A percentile compares a stretch with the other conserved stretches of the same genome.
Conservation (phyloP, 2,113 vertebrate species). For the Ochotona curzoniae region DNA sequence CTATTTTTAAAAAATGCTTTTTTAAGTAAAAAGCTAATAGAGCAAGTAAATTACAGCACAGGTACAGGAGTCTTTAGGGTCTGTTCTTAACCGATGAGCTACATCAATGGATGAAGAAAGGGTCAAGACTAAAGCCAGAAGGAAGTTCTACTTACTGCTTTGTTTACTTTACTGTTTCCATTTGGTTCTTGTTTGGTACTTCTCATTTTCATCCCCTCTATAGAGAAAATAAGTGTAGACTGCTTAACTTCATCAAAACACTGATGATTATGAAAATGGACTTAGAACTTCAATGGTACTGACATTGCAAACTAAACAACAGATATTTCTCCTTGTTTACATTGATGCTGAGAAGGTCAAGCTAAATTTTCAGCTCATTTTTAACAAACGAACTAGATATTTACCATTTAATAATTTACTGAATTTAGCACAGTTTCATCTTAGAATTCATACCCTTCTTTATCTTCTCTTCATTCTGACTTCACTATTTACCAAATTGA, state of each 20-base stretch:
- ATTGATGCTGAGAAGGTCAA: not conserved
- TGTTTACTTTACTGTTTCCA: slow-evolving; percentile 92
- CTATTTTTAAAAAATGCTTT: slow-evolving; percentile 3
- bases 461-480: slow-evolving; percentile 5
- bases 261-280: not conserved
- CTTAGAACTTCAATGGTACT: slow-evolving; percentile 46
- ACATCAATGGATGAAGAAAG: not conserved
- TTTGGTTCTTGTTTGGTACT: slow-evolving; percentile 94
- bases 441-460: not conserved
- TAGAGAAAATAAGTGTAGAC: not conserved
- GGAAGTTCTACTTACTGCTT: slow-evolving; percentile 89
- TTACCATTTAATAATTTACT: not conserved
- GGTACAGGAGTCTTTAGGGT: not conserved
- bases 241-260: not conserved
- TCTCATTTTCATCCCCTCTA: slow-evolving; percentile 98
- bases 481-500: slow-evolving; percentile 9
- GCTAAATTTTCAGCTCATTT: slow-evolving; percentile 27
- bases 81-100: not conserved
- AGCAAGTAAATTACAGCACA: slow-evolving; percentile 7
- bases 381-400: not conserved
- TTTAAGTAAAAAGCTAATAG: slow-evolving; percentile 11
- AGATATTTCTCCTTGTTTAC: slow-evolving; percentile 35
- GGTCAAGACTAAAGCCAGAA: not conserved
- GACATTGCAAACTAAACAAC: not conserved
- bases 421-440: not conserved